Conservation (phyloP, 1,140 invertebrate genomes). For the silkworm (Bombyx mori) region DNA sequence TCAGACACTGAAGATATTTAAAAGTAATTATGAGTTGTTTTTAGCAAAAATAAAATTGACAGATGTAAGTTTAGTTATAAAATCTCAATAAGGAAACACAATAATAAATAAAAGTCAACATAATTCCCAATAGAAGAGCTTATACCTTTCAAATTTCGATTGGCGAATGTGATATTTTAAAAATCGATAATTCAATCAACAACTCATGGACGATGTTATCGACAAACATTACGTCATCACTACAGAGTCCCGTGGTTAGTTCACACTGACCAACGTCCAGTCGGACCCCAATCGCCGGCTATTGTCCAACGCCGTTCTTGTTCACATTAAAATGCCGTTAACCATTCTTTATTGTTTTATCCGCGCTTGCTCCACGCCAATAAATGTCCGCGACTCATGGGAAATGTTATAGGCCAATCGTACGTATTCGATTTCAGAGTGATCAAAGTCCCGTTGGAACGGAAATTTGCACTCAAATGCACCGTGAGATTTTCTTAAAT, state of each 20-base stretch:
- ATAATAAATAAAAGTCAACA: too few species aligned
- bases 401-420: constrained; percentile 37
- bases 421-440: constrained; percentile 40
- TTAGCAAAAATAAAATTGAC: too few species aligned
- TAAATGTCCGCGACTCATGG: constrained; percentile 59
- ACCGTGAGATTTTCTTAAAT: background rate
- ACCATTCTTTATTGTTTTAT: constrained; percentile 70
- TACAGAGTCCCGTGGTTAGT: constrained; percentile 33
- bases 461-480: constrained; percentile 38
- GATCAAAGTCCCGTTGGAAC: constrained; percentile 55
- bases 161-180: too few species aligned
- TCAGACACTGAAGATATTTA: too few species aligned
- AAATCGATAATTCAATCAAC: too few species aligned
- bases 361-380: constrained; percentile 40
- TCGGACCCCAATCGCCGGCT: constrained; percentile 43
- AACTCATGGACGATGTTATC: background rate
- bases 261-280: constrained; percentile 41
- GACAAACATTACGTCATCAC: constrained; percentile 2
- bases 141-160: too few species aligned
- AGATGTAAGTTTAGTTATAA: too few species aligned
- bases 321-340: constrained; percentile 67
- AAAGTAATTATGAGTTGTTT: too few species aligned
- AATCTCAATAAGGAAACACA: too few species aligned
- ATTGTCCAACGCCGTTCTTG: constrained; percentile 59
- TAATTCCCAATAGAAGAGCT: too few species aligned